Percentiles rank a stretch among this genome's conserved stretches.
Evolutionary conservation across 2,888 invertebrate genomes (phyloP).

Genomic region (Tinea pellionella): DNA sequence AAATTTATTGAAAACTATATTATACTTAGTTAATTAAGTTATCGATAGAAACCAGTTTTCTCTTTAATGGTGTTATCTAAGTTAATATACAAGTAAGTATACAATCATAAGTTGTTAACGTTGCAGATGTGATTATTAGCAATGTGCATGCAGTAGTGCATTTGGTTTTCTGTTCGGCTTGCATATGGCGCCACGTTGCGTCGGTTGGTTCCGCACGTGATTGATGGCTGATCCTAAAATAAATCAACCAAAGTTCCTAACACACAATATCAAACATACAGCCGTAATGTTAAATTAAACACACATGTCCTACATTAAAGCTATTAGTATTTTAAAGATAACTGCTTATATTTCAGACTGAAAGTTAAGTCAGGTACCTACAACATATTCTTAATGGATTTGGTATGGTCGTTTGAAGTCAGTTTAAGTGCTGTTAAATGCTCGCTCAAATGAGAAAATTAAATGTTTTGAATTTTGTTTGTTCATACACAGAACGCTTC

Average conservation of each 20-base stretch:
- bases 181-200: constrained; percentile 52
- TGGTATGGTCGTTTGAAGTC: background rate
- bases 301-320: background rate
- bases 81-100: too few species aligned
- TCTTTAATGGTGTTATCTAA: background rate
- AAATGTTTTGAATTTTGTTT: background rate
- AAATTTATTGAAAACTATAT: too few species aligned
- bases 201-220: constrained; percentile 61
- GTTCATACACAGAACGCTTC: too few species aligned
- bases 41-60: background rate
- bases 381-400: background rate
- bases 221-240: constrained; percentile 41
- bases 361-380: background rate
- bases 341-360: background rate
- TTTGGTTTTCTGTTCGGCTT: constrained; percentile 23
- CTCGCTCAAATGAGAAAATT: background rate
- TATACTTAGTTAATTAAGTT: too few species aligned
- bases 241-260: constrained; percentile 34
- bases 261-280: background rate
- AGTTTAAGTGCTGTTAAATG: background rate
- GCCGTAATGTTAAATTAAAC: background rate
- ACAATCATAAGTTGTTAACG: too few species aligned
- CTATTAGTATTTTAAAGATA: background rate
- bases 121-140: background rate
- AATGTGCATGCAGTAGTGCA: constrained; percentile 3